Conservation (phyloP, 2,113 vertebrate species). For the Herpailurus yagouaroundi region DNA sequence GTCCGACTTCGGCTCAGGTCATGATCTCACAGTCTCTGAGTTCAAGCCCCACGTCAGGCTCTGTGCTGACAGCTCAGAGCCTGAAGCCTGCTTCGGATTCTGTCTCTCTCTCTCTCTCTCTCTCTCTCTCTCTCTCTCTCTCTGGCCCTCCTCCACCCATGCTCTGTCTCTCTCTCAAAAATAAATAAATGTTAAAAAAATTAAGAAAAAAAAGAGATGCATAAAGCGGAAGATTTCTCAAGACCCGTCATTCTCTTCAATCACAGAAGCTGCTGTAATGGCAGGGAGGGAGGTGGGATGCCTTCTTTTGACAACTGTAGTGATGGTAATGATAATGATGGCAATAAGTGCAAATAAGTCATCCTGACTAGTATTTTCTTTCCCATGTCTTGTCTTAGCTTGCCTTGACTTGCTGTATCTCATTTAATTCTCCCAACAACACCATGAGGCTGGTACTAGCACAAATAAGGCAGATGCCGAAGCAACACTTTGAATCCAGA, state of each 20-base stretch:
- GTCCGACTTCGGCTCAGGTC: not conserved
- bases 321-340: fast-evolving
- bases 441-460: not conserved
- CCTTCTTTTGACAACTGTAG: not conserved
- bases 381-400: no score
- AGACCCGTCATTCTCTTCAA: not conserved
- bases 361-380: not conserved
- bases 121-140: no score
- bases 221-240: not conserved
- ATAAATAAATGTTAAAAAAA: not conserved
- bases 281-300: not conserved
- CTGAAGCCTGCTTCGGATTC: not conserved
- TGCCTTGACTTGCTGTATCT: not conserved
- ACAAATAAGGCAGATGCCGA: not conserved
- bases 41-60: fast-evolving
- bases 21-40: not conserved
- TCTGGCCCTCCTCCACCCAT: no score
- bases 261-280: not conserved
- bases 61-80: not conserved
- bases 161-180: not conserved
- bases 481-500: not conserved
- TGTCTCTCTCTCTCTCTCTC: not conserved
- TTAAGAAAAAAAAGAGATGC: not conserved
- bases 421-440: not conserved
- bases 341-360: not conserved